These are phyloP conservation scores for Thamnophis sirtalis DNA, from an alignment of 2,113 vertebrate genomes.

Conservation along the genomic window DNA sequence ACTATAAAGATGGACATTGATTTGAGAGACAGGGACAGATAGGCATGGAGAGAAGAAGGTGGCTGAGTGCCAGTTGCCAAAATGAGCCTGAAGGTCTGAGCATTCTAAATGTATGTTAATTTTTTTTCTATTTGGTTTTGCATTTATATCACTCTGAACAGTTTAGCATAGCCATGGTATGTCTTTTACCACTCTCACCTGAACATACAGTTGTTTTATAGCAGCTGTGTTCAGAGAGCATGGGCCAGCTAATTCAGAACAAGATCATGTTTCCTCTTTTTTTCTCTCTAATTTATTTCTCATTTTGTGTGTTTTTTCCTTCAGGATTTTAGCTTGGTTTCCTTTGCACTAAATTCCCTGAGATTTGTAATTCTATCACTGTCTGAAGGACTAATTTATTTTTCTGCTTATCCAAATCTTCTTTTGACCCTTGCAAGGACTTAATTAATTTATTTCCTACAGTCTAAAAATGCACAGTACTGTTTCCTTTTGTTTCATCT, in stretches of 20 bases:
- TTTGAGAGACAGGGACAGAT: neutral
- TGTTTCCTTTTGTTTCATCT: constrained; percentile 33
- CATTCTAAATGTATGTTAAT: neutral
- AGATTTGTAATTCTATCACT: constrained; percentile 37
- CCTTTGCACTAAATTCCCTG: constrained; percentile 11
- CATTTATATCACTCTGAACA: neutral
- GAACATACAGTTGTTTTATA: neutral
- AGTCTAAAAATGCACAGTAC: constrained; percentile 34
- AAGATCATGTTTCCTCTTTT: neutral
- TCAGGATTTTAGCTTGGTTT: constrained; percentile 14
- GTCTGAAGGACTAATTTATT: constrained; percentile 50
- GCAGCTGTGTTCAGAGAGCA: neutral
- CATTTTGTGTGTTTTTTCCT: constrained; percentile 20
- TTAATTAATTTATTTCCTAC: constrained; percentile 44
- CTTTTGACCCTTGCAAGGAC: constrained; percentile 26
- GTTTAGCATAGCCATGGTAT: neutral
- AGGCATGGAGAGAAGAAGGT: too few species aligned
- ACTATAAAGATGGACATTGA: neutral
- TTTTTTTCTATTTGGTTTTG: neutral
- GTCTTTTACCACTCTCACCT: neutral
- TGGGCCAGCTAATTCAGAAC: neutral
- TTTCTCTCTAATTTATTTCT: constrained; percentile 1
- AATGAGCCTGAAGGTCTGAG: neutral
- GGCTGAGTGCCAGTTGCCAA: neutral
- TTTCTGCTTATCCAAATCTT: constrained; percentile 52